Percentiles rank a stretch among this genome's conserved stretches.
phyloP scores from a whole-genome alignment of 2,888 invertebrate species.

The Arctia plantaginis region DNA sequence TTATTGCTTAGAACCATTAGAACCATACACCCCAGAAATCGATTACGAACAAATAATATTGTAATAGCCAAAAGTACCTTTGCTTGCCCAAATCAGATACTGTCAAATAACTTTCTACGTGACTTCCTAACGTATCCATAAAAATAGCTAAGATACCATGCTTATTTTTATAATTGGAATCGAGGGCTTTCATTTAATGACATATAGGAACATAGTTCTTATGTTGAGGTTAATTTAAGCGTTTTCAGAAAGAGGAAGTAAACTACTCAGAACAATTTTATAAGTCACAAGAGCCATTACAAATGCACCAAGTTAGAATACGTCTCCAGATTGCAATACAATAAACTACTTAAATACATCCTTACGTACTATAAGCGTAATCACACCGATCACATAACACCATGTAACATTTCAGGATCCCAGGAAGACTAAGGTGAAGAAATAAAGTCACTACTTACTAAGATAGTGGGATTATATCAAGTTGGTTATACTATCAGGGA shows the following conservation, averaged over 20 bases:
- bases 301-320: constrained; percentile 24
- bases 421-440: constrained; percentile 65
- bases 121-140: too few relatives aligned
- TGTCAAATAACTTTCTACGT: too few relatives aligned
- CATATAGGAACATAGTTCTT: not conserved
- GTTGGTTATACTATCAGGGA: constrained; percentile 14
- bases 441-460: constrained; percentile 36
- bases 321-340: constrained; percentile 28
- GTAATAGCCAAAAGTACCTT: not conserved
- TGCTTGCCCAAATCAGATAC: not conserved
- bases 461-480: constrained; percentile 16
- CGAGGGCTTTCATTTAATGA: not conserved
- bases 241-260: not conserved
- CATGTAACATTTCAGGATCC: constrained; percentile 68
- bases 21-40: not conserved
- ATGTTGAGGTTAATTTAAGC: not conserved
- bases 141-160: not conserved
- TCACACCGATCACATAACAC: constrained; percentile 82
- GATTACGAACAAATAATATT: not conserved
- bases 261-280: constrained; percentile 18
- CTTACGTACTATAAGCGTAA: constrained; percentile 80
- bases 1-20: not conserved
- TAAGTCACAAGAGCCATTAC: constrained; percentile 15
- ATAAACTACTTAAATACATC: constrained; percentile 62
- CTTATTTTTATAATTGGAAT: not conserved